Evolutionary conservation across 1,140 invertebrate species (phyloP).

Genomic region (Orchesella cincta): DNA sequence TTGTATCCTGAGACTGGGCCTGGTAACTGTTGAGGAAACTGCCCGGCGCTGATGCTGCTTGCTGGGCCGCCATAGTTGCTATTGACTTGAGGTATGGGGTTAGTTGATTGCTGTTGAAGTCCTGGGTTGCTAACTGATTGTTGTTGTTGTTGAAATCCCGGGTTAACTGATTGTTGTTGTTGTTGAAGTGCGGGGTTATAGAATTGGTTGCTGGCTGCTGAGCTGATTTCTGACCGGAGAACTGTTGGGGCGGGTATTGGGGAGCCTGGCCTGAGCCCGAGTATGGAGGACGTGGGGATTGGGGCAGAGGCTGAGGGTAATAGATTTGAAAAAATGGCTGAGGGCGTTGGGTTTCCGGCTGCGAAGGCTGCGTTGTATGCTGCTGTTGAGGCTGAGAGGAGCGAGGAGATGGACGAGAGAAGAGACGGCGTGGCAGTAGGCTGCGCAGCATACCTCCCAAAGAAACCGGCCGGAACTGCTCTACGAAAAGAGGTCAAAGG

Average conservation of each 20-base stretch:
- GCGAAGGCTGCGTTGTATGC: conserved; percentile 25
- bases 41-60: conserved; percentile 4
- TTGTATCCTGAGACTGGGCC: neutral
- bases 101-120: neutral
- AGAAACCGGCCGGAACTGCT: conserved; percentile 27
- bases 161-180: neutral
- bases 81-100: conserved; percentile 3
- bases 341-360: neutral
- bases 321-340: conserved; percentile 16
- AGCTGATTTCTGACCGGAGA: neutral
- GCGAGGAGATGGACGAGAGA: conserved; percentile 16
- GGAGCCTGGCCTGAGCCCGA: conserved; percentile 4
- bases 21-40: neutral
- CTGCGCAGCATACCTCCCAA: conserved; percentile 14
- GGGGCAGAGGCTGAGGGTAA: neutral
- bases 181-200: neutral
- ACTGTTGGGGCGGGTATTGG: conserved; percentile 1
- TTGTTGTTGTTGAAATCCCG: neutral
- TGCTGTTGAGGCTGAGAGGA: conserved; percentile 27
- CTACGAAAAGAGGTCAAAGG: conserved; percentile 30
- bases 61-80: conserved; percentile 3
- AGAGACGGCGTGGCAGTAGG: conserved; percentile 4
- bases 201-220: neutral
- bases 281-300: neutral
- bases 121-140: neutral